Evolutionary conservation across 2,113 vertebrate genomes (phyloP).

Genomic region (Pluvialis apricaria): DNA sequence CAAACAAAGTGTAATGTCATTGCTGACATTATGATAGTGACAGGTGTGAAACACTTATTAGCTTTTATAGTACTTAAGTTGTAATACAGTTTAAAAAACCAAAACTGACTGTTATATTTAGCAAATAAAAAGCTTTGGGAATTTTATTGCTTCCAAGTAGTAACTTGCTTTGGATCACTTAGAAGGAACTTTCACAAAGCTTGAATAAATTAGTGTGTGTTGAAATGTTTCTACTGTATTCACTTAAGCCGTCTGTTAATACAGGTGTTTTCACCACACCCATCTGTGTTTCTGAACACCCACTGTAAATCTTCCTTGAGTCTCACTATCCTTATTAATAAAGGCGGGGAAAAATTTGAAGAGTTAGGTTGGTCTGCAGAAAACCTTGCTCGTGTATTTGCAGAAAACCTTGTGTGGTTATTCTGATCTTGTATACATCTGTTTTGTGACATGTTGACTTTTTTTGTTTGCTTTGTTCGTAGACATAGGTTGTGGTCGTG

Average conservation of each 20-base stretch:
- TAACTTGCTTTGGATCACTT: not conserved
- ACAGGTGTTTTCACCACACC: not conserved
- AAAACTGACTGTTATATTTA: not conserved
- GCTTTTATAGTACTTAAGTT: not conserved
- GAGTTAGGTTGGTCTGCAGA: not conserved
- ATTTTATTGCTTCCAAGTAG: not conserved
- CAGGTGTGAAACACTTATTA: not conserved
- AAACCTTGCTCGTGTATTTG: not conserved
- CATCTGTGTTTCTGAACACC: not conserved
- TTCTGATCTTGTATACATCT: not conserved
- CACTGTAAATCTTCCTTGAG: not conserved
- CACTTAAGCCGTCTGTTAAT: not conserved
- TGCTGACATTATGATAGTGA: not conserved
- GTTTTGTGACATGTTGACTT: not conserved
- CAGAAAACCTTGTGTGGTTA: not conserved
- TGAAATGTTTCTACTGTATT: not conserved
- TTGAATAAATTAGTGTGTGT: conserved; percentile 13
- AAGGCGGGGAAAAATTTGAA: not conserved
- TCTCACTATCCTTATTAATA: not conserved
- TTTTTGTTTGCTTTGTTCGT: not conserved
- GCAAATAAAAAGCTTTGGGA: conserved; percentile 21
- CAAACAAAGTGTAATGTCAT: not conserved
- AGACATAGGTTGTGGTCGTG: not conserved
- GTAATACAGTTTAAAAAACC: not conserved
- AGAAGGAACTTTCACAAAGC: not conserved